Percentiles rank a stretch among this genome's conserved stretches.
Evolutionary conservation across 2,113 vertebrate species (phyloP).

Genomic region (Colistium nudipinnis): DNA sequence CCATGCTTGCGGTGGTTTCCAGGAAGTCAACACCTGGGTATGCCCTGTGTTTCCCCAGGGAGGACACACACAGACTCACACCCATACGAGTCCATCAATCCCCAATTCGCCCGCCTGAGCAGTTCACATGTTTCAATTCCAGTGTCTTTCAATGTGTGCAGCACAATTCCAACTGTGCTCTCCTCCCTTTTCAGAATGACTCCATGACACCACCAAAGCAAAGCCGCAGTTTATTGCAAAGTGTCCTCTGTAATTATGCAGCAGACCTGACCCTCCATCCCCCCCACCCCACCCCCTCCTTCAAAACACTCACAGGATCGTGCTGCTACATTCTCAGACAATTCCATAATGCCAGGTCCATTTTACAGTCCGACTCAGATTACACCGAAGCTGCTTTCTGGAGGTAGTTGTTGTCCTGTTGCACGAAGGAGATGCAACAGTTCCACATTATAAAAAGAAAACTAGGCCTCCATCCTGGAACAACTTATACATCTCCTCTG

Average conservation of each 20-base stretch:
- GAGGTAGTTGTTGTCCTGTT: no score
- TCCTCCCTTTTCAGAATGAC: neutral
- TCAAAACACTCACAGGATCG: neutral
- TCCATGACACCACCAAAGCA: neutral
- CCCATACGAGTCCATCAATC: neutral
- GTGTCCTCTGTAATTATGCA: conserved; percentile 52
- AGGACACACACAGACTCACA: neutral
- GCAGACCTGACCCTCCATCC: conserved; percentile 30
- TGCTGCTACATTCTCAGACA: neutral
- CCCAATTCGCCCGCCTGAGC: no score
- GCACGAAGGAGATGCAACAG: no score
- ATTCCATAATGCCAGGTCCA: conserved; percentile 4
- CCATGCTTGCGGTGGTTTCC: conserved; percentile 26
- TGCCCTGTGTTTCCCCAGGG: neutral
- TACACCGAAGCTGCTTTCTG: neutral
- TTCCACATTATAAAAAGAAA: no score
- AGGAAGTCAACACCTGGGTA: conserved; percentile 37
- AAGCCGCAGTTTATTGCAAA: conserved; percentile 6
- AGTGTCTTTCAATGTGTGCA: no score
- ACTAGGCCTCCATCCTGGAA: no score
- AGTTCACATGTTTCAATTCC: no score
- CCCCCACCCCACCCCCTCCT: neutral
- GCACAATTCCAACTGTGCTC: neutral
- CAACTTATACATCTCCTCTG: no score
- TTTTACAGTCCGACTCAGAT: conserved; percentile 16